Base-by-base conservation (phyloP, 2,797 vertebrate genomes). In the Gymnopithys bicolor region DNA sequence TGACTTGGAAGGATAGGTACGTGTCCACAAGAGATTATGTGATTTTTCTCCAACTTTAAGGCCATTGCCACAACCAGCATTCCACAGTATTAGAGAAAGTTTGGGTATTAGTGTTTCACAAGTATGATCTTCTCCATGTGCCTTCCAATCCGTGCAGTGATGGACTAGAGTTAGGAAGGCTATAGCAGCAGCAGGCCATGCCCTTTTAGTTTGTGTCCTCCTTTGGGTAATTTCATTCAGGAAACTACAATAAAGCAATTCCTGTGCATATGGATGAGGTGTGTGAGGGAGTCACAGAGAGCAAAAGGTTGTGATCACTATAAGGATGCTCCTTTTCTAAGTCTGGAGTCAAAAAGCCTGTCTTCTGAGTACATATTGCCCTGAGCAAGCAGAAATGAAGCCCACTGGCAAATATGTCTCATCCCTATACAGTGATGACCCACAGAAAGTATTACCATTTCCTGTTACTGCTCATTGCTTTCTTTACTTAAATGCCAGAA, bases 11-110 rank as follows among this genome's bases (percentile, higher is more conserved):
- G 43, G 19, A 4, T 23, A 5, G 43, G 14, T 4, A 9, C 0
- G 0, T 32, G 9, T n/a, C 13, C 45, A 1, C 1, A 9, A 49
- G 37, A 70, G 25, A 33, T 55, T 3, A 15, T 5, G 24, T 33
- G 41, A 24, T 37, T 68, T 69, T 83, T 35, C 51, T 62, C 0
- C 52, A 45, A 3, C 30, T 48, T 64, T 5, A 49, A 46, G 49
- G 30, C 37, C 51, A 15, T 41, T 68, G n/a, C 21, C 45, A 62
- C 45, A 30, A 12, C 14, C 12, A 15, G 9, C 7, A 19, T 80
- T 67, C 49, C 24, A 32, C 1, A 2, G 8, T 28, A 22, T 22
- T 30, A 48, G 41, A 16, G 51, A 55, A 51, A 35, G 12, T 19
- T 39, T 24, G n/a, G 8, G 6, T 62, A 21, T 46, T 70, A 67